Conservation (phyloP, 2,888 invertebrate genomes). For the Eupithecia subumbrata region DNA sequence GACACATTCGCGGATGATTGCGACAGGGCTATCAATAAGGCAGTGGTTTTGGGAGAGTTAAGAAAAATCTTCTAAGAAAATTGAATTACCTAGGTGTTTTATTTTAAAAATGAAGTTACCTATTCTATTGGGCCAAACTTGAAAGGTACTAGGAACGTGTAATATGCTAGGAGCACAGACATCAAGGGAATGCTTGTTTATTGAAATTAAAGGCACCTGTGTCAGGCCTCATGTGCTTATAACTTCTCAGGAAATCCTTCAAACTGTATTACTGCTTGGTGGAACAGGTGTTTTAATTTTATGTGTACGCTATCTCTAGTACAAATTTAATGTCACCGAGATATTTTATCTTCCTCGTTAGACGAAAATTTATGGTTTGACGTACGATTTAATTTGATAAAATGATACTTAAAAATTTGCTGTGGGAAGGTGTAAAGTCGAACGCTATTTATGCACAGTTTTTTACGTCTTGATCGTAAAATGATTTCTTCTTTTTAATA, state of each 20-base stretch:
- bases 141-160: not conserved
- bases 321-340: slow-evolving; percentile 45
- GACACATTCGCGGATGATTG: slow-evolving; percentile 25
- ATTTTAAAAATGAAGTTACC: not conserved
- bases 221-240: not conserved
- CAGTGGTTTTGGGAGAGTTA: slow-evolving; percentile 2
- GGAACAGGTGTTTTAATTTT: not conserved
- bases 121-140: not conserved
- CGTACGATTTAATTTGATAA: slow-evolving; percentile 40
- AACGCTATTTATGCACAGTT: not conserved
- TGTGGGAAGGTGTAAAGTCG: not conserved
- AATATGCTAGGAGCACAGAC: not conserved
- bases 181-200: not conserved
- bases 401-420: slow-evolving; percentile 35
- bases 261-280: not conserved
- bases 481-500: no score
- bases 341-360: slow-evolving; percentile 36
- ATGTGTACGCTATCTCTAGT: slow-evolving; percentile 11
- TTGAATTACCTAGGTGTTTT: not conserved
- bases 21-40: slow-evolving; percentile 21
- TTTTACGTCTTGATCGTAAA: not conserved
- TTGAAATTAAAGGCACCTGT: not conserved
- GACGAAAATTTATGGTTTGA: slow-evolving; percentile 43
- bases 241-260: not conserved
- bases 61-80: not conserved